Evolutionary conservation across 2,797 vertebrate species (phyloP).

Genomic region (Tragopan temminckii): DNA sequence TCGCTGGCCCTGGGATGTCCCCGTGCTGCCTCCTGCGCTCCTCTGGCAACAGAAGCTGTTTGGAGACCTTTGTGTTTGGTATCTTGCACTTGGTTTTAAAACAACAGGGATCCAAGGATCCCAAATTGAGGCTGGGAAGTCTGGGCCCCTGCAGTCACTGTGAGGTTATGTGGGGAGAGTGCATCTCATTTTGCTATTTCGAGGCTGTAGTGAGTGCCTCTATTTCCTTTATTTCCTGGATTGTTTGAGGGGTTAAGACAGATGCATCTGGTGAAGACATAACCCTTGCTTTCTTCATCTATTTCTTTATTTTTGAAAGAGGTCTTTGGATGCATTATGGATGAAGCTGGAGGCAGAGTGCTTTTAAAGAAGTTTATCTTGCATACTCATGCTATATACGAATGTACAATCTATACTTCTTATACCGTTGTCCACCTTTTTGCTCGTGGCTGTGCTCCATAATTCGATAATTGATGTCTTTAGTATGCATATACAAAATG

Average conservation of each 20-base stretch:
- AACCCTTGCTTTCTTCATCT: not conserved
- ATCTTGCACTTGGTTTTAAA: not conserved
- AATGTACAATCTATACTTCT: constrained; percentile 7
- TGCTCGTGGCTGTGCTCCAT: constrained; percentile 26
- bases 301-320: not conserved
- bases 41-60: not conserved
- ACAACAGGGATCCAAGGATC: too few relatives aligned
- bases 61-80: not conserved
- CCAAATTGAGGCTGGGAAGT: not conserved
- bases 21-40: not conserved
- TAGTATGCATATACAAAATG: constrained; percentile 9
- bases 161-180: not conserved
- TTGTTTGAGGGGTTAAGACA: not conserved
- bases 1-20: not conserved
- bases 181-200: not conserved
- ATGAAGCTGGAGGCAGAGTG: constrained; percentile 45
- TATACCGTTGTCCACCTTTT: not conserved
- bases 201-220: not conserved
- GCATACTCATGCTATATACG: not conserved
- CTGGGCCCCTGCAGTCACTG: not conserved
- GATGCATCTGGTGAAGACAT: not conserved
- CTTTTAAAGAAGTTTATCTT: constrained; percentile 47
- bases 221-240: not conserved
- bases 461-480: not conserved
- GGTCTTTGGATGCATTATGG: constrained; percentile 50